Base-by-base conservation (phyloP, 2,113 vertebrate genomes). In the Cottus gobio region DNA sequence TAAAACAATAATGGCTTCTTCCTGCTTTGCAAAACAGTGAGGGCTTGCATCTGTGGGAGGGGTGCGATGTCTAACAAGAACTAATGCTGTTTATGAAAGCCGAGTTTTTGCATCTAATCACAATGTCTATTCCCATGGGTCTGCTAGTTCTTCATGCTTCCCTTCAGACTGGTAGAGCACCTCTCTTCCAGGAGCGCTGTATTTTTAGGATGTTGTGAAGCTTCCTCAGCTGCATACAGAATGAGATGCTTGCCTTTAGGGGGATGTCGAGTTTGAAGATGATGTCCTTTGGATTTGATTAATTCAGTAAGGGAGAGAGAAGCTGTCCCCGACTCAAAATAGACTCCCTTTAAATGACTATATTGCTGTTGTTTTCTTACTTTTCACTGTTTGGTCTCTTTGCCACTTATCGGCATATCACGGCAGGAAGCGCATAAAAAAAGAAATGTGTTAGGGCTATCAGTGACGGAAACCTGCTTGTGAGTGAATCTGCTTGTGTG, bases 131-230 rank as follows among this genome's bases (percentile, higher is more conserved):
- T 97, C 97, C 96, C 96, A 94, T 91, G 96, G 96, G 96, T 92
- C 92, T 90, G 94, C 95, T 95, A 94, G 89, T 96, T 96, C 97
- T 96, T 97, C 96, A 95, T 96, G 96, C 96, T 95, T 96, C 90
- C 90, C 96, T 96, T 96, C 95, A 96, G 96, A 95, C 93, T 93
- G 95, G 88, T 90, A 95, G 95, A 95, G 96, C 96, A 97, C 96
- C 95, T 96, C 94, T 95, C 95, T 96, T 95, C 96, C 95, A 97
- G 95, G 95, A 94, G 95, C 91, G 93, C 96, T 96, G 97, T 98
- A 97, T 99, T 99, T 98, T 98, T 98, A 96, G 97, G 96, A 96
- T 97, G 97, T 96, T 97, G 95, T 97, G 95, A 96, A 95, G 96
- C 97, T 97, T 97, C 96, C 96, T 96, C 89, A 93, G 96, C 96